Base-by-base conservation (phyloP, 2,797 vertebrate genomes). In the Borostomias antarcticus region DNA sequence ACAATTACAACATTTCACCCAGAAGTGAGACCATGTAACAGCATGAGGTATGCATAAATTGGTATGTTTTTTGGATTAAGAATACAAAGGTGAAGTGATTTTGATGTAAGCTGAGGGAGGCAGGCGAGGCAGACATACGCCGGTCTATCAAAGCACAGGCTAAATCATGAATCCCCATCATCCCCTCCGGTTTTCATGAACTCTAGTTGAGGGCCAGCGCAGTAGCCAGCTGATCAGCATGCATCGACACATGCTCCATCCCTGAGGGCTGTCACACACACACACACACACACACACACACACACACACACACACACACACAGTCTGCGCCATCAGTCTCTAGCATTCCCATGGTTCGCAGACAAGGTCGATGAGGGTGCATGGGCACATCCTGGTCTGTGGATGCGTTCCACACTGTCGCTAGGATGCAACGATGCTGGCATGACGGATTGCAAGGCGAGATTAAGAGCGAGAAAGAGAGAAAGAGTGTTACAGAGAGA, bases 211-310 rank as follows among this genome's bases (percentile, higher is more conserved):
- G 73, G 70, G 78, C 82, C 71, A 76, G 64, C 56, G 74, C 69
- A 60, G 51, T 72, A 84, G 78, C 73, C 82, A 83, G 73, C 79
- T 83, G 82, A 88, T 89, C 81, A 88, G 84, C 76, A 88, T 89
- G 50, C 59, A 69, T 23, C 53, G 8, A 21, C 26, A 47, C 35
- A 70, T n/a, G n/a, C 17, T 25, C 13, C 33, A 45, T 26, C 19
- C 25, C 25, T n/a, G 40, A 45, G 40, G n/a, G 17, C 15, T 13
- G n/a, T 45, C 13, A 45, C 40, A 45, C 40, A 45, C 40, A 45
- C 40, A 43, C 35, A 40, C 35, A 35, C 33, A 76, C 65, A 43
- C 58, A 70, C 33, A 35, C 37, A 40, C 13, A 15, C 11, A 40
- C 37, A 40, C 0, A 40, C 9, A 40, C 37, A 40, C 37, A 15